Evolutionary conservation across 2,888 invertebrate genomes (phyloP).

Genomic region (Cantharis rufa): DNA sequence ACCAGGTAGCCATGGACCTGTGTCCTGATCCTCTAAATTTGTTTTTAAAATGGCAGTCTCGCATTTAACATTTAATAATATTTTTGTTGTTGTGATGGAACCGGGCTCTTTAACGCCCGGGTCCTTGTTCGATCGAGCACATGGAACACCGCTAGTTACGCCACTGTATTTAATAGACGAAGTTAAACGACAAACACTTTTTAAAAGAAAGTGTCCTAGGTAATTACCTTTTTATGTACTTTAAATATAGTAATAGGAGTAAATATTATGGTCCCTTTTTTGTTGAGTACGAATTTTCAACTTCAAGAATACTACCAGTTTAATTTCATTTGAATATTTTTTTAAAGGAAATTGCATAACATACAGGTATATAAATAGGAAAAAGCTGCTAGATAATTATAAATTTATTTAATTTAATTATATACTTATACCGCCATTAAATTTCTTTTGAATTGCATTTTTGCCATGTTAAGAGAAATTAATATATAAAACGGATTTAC

Average conservation of each 20-base stretch:
- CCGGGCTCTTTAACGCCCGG: no score
- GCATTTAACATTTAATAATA: no score
- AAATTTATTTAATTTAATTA: not conserved
- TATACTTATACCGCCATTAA: not conserved
- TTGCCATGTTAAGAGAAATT: not conserved
- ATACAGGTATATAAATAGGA: not conserved
- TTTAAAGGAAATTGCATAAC: not conserved
- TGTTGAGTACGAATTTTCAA: not conserved
- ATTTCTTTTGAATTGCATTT: not conserved
- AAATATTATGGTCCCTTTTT: not conserved
- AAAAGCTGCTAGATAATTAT: not conserved
- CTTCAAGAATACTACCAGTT: not conserved
- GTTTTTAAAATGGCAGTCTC: no score
- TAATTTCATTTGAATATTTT: not conserved
- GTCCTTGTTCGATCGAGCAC: no score
- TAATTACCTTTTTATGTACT: not conserved
- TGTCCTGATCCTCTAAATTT: no score
- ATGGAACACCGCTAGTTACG: no score
- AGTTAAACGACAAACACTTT: not conserved
- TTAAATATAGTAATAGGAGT: no score
- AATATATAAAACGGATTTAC: not conserved
- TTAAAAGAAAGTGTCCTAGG: not conserved
- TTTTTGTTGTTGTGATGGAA: no score
- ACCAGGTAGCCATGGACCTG: no score
- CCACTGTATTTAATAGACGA: no score